phyloP scores from a whole-genome alignment of 2,113 vertebrate genomes.

The Plotosus lineatus region DNA sequence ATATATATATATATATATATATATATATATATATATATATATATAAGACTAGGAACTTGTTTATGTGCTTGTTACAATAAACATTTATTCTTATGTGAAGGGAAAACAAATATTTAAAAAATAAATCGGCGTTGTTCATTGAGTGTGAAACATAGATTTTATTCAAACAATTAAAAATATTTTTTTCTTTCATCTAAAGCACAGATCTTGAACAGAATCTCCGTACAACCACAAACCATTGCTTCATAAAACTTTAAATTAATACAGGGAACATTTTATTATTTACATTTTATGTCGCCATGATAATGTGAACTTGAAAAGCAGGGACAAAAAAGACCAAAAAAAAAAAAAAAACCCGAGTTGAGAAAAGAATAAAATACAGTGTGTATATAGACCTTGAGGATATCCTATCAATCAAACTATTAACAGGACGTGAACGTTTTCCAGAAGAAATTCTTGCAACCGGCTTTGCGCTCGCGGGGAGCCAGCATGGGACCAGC shows the following conservation, averaged over 20 bases:
- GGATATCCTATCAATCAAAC: background rate
- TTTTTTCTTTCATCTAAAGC: slow-evolving; percentile 67
- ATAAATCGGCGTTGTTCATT: slow-evolving; percentile 31
- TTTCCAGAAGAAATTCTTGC: slow-evolving; percentile 99
- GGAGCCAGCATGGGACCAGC: slow-evolving; percentile 84
- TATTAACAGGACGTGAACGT: slow-evolving; percentile 97
- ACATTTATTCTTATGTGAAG: no score
- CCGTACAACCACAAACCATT: slow-evolving; percentile 66
- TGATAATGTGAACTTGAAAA: slow-evolving; percentile 17
- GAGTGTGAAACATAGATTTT: slow-evolving; percentile 76
- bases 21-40: no score
- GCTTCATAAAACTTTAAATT: slow-evolving; percentile 29
- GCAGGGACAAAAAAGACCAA: slow-evolving; percentile 28
- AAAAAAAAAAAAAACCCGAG: background rate
- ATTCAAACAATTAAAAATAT: slow-evolving; percentile 79
- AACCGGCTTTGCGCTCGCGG: slow-evolving; percentile 94
- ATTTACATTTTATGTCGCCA: slow-evolving; percentile 75
- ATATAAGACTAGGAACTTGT: no score
- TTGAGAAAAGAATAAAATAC: background rate
- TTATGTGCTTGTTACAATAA: no score
- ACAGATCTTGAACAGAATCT: slow-evolving; percentile 64
- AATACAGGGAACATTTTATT: slow-evolving; percentile 67
- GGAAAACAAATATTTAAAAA: background rate
- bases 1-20: no score
- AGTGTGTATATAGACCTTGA: slow-evolving; percentile 26